Evolutionary conservation across 2,888 invertebrate species (phyloP).

Genomic region (Melanostoma mellinum): DNA sequence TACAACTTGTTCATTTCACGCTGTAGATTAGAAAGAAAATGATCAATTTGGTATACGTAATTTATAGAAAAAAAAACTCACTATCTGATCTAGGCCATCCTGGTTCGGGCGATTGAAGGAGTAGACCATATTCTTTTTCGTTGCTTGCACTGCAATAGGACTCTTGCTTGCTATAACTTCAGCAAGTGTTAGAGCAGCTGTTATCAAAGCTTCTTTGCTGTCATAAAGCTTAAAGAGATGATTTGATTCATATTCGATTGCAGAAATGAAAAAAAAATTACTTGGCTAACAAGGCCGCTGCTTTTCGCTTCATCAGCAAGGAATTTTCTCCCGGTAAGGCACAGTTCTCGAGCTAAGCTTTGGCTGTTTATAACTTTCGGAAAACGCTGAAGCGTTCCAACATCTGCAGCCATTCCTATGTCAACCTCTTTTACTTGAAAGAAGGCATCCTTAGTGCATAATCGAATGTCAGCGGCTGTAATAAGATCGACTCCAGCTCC

Average conservation of each 20-base stretch:
- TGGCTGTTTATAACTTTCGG: conserved; percentile 94
- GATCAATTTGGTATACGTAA: conserved; percentile 26
- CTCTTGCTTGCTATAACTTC: conserved; percentile 92
- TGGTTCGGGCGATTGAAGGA: conserved; percentile 93
- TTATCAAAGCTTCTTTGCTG: conserved; percentile 84
- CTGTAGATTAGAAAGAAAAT: conserved; percentile 83
- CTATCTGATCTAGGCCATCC: conserved; percentile 95
- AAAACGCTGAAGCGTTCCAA: conserved; percentile 95
- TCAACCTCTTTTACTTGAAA: conserved; percentile 95
- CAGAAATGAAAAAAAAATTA: conserved; percentile 79
- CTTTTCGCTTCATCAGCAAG: conserved; percentile 90
- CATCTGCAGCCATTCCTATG: conserved; percentile 96
- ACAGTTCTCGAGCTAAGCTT: conserved; percentile 93
- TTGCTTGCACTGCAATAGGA: conserved; percentile 96
- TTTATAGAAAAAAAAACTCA: conserved; percentile 83
- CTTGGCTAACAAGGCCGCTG: conserved; percentile 91
- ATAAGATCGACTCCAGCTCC: conserved; percentile 96
- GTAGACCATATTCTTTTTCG: conserved; percentile 92
- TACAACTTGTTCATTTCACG: conserved; percentile 91
- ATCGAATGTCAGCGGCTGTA: conserved; percentile 95
- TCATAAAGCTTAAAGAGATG: conserved; percentile 77
- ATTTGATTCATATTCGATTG: conserved; percentile 2
- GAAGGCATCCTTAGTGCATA: conserved; percentile 93
- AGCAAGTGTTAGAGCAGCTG: conserved; percentile 89
- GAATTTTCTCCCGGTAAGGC: conserved; percentile 93